Conservation (phyloP, 1,140 invertebrate genomes). For the Temnothorax longispinosus region DNA sequence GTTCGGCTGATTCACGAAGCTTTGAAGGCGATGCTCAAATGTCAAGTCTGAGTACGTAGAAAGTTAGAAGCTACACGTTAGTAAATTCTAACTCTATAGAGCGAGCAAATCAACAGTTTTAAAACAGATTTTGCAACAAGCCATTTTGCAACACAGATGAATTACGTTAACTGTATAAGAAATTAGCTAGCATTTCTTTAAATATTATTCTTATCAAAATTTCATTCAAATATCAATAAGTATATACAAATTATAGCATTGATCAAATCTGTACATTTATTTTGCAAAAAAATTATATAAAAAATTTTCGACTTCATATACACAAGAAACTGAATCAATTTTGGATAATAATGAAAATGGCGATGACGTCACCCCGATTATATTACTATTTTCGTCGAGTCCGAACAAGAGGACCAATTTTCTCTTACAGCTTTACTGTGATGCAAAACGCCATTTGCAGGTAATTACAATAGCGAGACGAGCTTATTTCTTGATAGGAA, state of each 20-base stretch:
- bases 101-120: not conserved
- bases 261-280: not conserved
- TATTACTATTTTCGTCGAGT: conserved; percentile 18
- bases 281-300: not conserved
- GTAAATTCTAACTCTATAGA: not conserved
- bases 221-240: not conserved
- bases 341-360: conserved; percentile 10
- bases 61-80: not conserved
- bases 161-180: not conserved
- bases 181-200: not conserved
- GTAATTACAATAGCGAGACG: conserved; percentile 65
- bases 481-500: conserved; percentile 56
- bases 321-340: not conserved
- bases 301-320: not conserved
- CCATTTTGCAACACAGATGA: not conserved
- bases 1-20: not conserved
- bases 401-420: conserved; percentile 43
- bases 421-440: conserved; percentile 39
- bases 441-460: conserved; percentile 48
- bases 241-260: not conserved
- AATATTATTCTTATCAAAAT: not conserved
- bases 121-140: not conserved
- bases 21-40: not conserved
- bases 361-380: not conserved
- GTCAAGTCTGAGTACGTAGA: not conserved